Base-by-base conservation (phyloP, 2,888 invertebrate species). In the Liodrosophila aerea region DNA sequence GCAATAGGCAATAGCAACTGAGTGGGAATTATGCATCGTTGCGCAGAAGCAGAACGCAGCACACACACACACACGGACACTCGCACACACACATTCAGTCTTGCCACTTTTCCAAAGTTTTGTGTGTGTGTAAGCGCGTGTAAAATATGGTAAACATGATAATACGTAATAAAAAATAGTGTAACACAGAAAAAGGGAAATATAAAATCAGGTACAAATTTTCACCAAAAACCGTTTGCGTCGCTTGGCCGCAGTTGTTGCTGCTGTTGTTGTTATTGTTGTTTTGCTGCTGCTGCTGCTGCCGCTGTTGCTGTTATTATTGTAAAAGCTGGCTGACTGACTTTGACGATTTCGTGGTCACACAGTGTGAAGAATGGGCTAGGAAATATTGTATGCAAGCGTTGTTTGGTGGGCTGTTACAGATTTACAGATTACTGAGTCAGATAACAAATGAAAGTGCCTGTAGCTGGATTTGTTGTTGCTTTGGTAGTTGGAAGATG, bases 1-100 rank as follows among this genome's bases (percentile, higher is more conserved):
- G 62, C 56, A 22, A 30, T 27, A 9, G 33, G 40, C 62, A 53
- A 34, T 40, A 58, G 54, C 63, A 54, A 13, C 57, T 43, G 77
- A 85, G 87, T 85, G 88, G 87, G 87, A 87, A 87, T 87, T 88
- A 86, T 87, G 87, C 87, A 87, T 87, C 87, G 87, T 72, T 88
- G 87, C 88, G 87, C 87, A 87, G 86, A 85, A 87, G 87, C 86
- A 88, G 86, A 87, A 86, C 77, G 80, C 82, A 81, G 74, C 64
- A 34, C 36, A 44, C 43, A 63, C 44, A 58, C 43, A 56, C 29
- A 54, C 16, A 66, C 34, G 52, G 57, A 50, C 34, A 29, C 22
- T 22, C 22, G 22, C 22, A 22, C 22, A 22, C 22, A 22, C 22
- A 22, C 22, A 22, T n/a, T n/a, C 22, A 22, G 3, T 22, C 22